Base-by-base conservation (phyloP, 2,113 vertebrate species). In the Castor canadensis region DNA sequence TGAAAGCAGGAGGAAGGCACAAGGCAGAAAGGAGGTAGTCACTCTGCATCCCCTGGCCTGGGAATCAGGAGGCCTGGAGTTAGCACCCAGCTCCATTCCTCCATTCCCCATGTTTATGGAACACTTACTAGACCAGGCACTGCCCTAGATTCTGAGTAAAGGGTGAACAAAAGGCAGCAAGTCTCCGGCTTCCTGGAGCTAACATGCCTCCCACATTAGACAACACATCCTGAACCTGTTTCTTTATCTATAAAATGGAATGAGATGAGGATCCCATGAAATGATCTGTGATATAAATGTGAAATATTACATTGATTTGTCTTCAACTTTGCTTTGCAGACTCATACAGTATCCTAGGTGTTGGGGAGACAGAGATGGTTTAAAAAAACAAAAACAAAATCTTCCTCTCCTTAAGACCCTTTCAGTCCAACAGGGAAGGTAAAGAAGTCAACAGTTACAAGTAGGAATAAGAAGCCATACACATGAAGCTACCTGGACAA, bases 231-330 rank as follows among this genome's bases (percentile, higher is more conserved):
- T 6, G 35, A 89, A 22, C 32, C 66, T 58, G 4, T 49, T 35
- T 24, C 54, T 32, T 80, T 72, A 43, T 28, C n/a, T 80, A 49
- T 62, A 28, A 45, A 43, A 30, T 35, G 56, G 43, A 24, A 1
- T 0, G 0, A 38, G 52, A 3, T 20, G 35, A 43, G 32, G 43
- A 9, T 43, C 54, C 73, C 28, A 1, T 6, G 35, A n/a, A n/a
- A 47, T 6, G 2, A 79, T 9, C 32, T 87, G 73, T 62, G 35
- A 3, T 64, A 66, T 52, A n/a, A 92, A 49, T 9, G 6, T 40
- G 35, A 49, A 24, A 49, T 2, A 40, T 28, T 15, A 45, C 15
- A 9, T 30, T 49, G 47, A 84, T 49, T 38, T 49, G 5, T 45
- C 10, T 32, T 38, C 38, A 13, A 45, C 28, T 16, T 32, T 52